Evolutionary conservation across 2,797 vertebrate species (phyloP).

Genomic region (Phalloptychus januarius): DNA sequence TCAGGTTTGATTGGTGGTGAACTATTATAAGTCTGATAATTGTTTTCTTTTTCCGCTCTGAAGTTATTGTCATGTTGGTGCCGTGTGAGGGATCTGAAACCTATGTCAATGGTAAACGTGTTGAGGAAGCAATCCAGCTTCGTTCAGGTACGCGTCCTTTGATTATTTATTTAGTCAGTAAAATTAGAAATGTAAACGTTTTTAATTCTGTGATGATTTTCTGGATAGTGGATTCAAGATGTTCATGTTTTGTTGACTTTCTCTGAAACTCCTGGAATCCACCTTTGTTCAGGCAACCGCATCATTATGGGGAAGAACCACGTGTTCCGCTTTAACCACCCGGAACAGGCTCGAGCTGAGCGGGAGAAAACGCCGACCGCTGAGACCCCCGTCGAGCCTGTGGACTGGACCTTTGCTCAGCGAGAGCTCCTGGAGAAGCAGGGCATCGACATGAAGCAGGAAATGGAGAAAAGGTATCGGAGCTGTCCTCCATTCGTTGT

Average conservation of each 20-base stretch:
- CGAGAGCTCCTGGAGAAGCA: constrained; percentile 97
- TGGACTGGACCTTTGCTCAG: constrained; percentile 99
- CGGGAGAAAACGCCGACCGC: constrained; percentile 96
- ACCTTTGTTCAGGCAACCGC: constrained; percentile 88
- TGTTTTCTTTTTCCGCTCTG: constrained; percentile 37
- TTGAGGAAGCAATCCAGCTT: constrained; percentile 89
- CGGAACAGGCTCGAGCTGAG: constrained; percentile 96
- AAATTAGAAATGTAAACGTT: constrained; percentile 5
- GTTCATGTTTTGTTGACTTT: background rate
- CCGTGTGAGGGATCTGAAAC: constrained; percentile 97
- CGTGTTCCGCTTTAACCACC: constrained; percentile 98
- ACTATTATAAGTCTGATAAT: constrained; percentile 18
- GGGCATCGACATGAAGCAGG: constrained; percentile 99
- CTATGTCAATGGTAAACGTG: constrained; percentile 97
- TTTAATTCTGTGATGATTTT: background rate
- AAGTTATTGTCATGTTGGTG: constrained; percentile 94
- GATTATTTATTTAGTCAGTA: background rate
- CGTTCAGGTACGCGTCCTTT: constrained; percentile 86
- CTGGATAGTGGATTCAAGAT: background rate
- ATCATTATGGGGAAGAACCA: constrained; percentile 99
- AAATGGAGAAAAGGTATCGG: constrained; percentile 97
- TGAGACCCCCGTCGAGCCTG: constrained; percentile 96
- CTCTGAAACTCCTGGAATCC: background rate
- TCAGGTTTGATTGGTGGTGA: background rate
- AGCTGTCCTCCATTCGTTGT: background rate